Conservation (phyloP, 2,888 invertebrate genomes). For the Platycheirus albimanus region DNA sequence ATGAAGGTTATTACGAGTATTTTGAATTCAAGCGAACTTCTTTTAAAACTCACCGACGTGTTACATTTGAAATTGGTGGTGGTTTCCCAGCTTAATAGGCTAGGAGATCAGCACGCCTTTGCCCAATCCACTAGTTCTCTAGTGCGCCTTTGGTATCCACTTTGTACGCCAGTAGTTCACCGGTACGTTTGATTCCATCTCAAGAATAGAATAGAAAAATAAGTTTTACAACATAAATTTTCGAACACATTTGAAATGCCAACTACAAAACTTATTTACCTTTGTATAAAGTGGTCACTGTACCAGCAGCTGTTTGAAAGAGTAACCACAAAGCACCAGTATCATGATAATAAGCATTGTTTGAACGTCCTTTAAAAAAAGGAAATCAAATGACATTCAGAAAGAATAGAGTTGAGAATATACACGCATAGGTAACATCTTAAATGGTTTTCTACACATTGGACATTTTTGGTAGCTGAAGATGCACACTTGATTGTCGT, state of each 20-base stretch:
- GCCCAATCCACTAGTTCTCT: conserved; percentile 90
- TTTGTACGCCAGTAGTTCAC: conserved; percentile 88
- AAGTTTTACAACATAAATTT: neutral
- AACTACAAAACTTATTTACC: conserved; percentile 84
- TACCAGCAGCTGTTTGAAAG: conserved; percentile 91
- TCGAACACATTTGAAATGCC: neutral
- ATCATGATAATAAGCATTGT: conserved; percentile 81
- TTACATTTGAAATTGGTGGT: conserved; percentile 85
- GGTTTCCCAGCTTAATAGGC: conserved; percentile 90
- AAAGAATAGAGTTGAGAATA: too few relatives aligned
- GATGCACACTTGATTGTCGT: too few relatives aligned
- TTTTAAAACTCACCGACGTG: conserved; percentile 80
- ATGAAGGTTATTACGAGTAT: too few relatives aligned
- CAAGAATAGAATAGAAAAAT: conserved; percentile 84
- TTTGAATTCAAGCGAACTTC: conserved; percentile 19
- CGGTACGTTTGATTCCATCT: conserved; percentile 87
- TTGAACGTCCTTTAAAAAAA: conserved; percentile 87
- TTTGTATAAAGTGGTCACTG: conserved; percentile 90
- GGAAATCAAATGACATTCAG: too few relatives aligned
- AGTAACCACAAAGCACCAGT: conserved; percentile 89
- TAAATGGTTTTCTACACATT: too few relatives aligned
- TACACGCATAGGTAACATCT: too few relatives aligned
- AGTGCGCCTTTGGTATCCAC: conserved; percentile 89
- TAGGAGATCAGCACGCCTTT: conserved; percentile 89
- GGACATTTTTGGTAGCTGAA: too few relatives aligned